These are phyloP conservation scores for Chloropsis hardwickii DNA, from an alignment of 2,113 vertebrate genomes.

Conservation along the genomic window DNA sequence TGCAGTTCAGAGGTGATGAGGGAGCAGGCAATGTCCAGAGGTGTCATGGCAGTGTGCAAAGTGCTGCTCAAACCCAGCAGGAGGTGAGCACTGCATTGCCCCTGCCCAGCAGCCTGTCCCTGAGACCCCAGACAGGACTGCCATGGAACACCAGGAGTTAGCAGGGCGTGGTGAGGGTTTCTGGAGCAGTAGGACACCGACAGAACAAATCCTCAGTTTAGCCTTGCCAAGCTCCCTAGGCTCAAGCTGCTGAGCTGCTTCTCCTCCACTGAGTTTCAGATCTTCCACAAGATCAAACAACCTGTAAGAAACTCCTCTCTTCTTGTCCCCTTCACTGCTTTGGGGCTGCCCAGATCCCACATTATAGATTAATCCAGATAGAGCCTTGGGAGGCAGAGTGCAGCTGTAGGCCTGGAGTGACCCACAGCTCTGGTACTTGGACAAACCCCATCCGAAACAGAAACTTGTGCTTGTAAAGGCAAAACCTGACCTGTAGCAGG, in stretches of 20 bases:
- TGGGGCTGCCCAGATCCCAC: neutral
- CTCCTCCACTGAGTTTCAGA: neutral
- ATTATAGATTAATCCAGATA: neutral
- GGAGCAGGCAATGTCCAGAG: neutral
- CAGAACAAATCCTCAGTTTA: neutral
- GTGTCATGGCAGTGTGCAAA: neutral
- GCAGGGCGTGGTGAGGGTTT: neutral
- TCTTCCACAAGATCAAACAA: neutral
- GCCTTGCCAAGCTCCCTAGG: neutral
- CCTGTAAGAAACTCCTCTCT: neutral
- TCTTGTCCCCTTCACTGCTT: neutral
- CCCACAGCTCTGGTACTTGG: neutral
- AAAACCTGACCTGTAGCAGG: neutral
- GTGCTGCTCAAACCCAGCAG: neutral
- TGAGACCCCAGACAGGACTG: neutral
- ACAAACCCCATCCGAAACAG: neutral
- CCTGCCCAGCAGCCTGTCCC: neutral
- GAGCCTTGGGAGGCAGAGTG: neutral
- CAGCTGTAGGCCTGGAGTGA: neutral
- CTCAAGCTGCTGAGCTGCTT: neutral
- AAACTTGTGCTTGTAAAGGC: neutral
- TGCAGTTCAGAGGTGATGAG: neutral
- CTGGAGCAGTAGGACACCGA: neutral
- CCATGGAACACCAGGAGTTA: neutral
- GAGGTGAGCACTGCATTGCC: rapidly evolving